Conservation (phyloP, 2,113 vertebrate genomes). For the Microtus ochrogaster region DNA sequence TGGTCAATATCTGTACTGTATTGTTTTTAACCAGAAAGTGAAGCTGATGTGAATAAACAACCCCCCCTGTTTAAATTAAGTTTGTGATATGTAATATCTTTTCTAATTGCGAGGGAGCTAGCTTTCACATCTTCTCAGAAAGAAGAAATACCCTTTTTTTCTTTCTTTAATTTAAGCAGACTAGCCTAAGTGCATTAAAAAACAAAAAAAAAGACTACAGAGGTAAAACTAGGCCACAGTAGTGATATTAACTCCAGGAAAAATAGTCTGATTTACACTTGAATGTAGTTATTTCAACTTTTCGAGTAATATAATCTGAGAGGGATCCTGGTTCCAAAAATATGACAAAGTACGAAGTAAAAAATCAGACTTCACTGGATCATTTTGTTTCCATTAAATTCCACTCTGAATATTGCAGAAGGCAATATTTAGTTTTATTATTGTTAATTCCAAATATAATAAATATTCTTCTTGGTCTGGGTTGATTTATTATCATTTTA, state of each 20-base stretch:
- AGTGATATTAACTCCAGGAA: constrained; percentile 64
- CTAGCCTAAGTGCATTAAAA: constrained; percentile 61
- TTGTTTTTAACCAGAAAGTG: background rate
- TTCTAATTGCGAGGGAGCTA: constrained; percentile 53
- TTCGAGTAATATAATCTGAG: constrained; percentile 66
- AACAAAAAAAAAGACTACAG: background rate
- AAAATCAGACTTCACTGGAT: constrained; percentile 79
- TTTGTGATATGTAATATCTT: background rate
- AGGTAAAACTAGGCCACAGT: constrained; percentile 72
- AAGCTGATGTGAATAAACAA: background rate
- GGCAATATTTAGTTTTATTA: constrained; percentile 85
- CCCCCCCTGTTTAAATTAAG: constrained; percentile 2
- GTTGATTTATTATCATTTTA: constrained; percentile 89
- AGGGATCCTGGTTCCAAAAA: constrained; percentile 72
- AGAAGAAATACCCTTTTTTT: constrained; percentile 31
- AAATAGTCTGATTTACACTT: constrained; percentile 76
- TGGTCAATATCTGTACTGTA: background rate
- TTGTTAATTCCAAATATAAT: constrained; percentile 88
- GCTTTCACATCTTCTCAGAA: constrained; percentile 59
- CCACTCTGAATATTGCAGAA: constrained; percentile 74
- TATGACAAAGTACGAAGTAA: constrained; percentile 72
- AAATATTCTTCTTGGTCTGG: constrained; percentile 82
- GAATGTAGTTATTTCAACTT: constrained; percentile 72
- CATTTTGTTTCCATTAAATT: constrained; percentile 82
- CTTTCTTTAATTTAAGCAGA: constrained; percentile 59